These are phyloP conservation scores for Pristionchus japonicus DNA, from an alignment of 2,888 invertebrate genomes.

Conservation along the genomic window DNA sequence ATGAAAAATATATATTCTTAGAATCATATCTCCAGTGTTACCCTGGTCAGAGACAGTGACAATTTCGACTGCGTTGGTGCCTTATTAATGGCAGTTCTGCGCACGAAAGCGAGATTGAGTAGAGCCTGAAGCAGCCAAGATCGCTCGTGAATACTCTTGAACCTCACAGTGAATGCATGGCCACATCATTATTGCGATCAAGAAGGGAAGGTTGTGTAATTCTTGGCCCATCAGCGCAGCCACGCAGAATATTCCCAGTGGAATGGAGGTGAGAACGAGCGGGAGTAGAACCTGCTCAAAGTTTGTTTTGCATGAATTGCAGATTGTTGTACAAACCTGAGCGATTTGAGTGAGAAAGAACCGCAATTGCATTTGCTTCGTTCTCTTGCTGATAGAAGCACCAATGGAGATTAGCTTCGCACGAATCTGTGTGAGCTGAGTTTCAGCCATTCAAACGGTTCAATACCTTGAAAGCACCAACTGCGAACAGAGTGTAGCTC, in stretches of 20 bases:
- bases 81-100: neutral
- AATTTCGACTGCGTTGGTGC: neutral
- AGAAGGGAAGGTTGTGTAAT: neutral
- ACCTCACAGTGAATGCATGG: neutral
- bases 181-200: neutral
- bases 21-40: neutral
- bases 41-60: neutral
- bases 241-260: neutral
- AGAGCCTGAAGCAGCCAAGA: neutral
- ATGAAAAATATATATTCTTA: neutral
- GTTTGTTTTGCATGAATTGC: no score
- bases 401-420: neutral
- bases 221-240: neutral
- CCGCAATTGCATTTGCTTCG: neutral
- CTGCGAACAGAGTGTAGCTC: neutral
- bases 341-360: neutral
- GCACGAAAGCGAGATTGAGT: neutral
- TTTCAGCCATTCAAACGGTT: neutral
- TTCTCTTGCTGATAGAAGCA: neutral
- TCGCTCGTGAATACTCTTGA: neutral
- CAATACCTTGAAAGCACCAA: neutral
- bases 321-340: neutral
- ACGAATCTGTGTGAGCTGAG: neutral
- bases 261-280: neutral
- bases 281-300: neutral